Evolutionary conservation across 2,797 vertebrate species (phyloP), one percentile per base, ranked within the genome.

Genomic region (Tauraco hartlaubi): DNA sequence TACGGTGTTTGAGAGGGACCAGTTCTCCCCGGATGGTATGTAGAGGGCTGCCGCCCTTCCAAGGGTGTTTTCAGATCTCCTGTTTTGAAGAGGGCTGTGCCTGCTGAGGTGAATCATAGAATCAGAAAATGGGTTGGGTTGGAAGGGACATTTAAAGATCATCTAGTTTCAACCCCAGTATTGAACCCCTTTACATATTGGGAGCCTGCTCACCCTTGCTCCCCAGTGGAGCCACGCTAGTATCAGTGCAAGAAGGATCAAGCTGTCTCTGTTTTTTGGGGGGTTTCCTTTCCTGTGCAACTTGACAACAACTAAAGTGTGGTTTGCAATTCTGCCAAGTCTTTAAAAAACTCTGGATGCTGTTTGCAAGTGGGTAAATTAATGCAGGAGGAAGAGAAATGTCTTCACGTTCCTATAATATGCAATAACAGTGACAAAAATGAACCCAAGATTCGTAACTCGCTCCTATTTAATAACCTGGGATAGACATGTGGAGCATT

Each of bases 1-100:
- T 96, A 99, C 99, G 1, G 99, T 99, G 97, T 99, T 99, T 4
- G 99, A 99, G 93, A 98, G 99, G 96, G 99, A 99, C 98, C 99
- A 99, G 97, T 99, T 99, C 97, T 99, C 99, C 8, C 99, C 99
- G 1, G 99, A 99, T 2, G 99, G 99, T 99, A 96, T 68, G 98
- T 94, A 41, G 3, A 3, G 39, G 15, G n/a, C 15, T 90, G 61
- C 28, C 3, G 12, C 35, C 31, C 39, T 94, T 93, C 81, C 63
- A 2, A 11, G 58, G 43, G n/a, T 17, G 0, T 20, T 14, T 59
- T 46, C 76, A 44, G 4, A 16, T 82, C 64, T 59, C 28, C 41
- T 1, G 0, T 7, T 25, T 20, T 21, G 35, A 62, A 61, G 43
- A 69, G 64, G 5, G 31, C 9, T 23, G 5, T 44, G 25, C 26